These are phyloP conservation scores for Abscondita cerata DNA, from an alignment of 2,888 invertebrate genomes.

Conservation along the genomic window DNA sequence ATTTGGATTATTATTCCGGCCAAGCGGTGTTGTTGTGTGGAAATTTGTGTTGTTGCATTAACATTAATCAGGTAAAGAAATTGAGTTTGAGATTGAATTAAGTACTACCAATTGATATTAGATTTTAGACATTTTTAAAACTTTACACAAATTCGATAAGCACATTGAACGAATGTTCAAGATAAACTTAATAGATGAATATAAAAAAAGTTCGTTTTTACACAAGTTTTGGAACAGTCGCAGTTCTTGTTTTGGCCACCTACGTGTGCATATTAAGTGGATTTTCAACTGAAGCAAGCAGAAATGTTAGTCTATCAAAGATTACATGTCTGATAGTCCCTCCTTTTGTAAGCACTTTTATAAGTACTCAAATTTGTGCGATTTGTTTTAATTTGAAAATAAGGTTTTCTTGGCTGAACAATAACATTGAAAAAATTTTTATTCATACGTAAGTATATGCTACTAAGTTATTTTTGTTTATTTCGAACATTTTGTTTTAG, in stretches of 20 bases:
- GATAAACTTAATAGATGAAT: slow-evolving; percentile 8
- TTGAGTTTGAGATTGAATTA: background rate
- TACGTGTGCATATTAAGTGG: too few relatives aligned
- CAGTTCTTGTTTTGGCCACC: too few relatives aligned
- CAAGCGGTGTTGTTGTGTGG: too few relatives aligned
- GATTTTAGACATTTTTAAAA: slow-evolving; percentile 2
- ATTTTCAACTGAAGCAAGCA: too few relatives aligned
- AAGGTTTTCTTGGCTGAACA: slow-evolving; percentile 17
- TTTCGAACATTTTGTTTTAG: too few relatives aligned
- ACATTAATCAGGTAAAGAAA: too few relatives aligned
- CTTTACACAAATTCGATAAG: slow-evolving; percentile 2
- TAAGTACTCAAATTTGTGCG: slow-evolving; percentile 14
- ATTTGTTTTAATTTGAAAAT: slow-evolving; percentile 9
- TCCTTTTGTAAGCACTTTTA: background rate
- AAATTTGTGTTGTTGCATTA: too few relatives aligned
- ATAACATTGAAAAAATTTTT: background rate
- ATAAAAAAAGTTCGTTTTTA: slow-evolving; percentile 3
- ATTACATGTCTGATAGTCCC: too few relatives aligned
- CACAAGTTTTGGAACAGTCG: background rate
- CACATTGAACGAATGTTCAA: background rate
- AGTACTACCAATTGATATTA: background rate
- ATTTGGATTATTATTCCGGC: too few relatives aligned
- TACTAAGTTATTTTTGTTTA: too few relatives aligned
- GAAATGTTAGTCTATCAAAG: too few relatives aligned
- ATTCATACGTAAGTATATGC: background rate